Conservation (phyloP, 1,140 invertebrate genomes). For the Saccostrea glomerata region DNA sequence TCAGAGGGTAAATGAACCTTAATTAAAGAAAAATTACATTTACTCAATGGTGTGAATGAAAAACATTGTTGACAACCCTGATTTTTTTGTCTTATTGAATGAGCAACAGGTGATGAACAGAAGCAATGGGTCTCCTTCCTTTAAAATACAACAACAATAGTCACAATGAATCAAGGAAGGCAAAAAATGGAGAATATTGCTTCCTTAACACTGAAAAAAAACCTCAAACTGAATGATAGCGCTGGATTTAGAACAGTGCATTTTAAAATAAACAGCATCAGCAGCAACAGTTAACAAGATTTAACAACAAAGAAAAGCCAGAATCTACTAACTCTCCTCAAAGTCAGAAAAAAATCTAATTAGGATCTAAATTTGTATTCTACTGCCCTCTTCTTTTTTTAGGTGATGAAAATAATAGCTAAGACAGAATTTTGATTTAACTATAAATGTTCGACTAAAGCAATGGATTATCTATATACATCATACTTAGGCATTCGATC, state of each 20-base stretch:
- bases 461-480: slow-evolving; percentile 5
- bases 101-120: slow-evolving; percentile 1
- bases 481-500: background rate
- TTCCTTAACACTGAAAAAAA: background rate
- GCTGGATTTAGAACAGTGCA: background rate
- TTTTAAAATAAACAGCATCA: background rate
- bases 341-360: background rate
- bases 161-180: background rate
- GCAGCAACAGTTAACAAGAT: background rate
- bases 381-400: slow-evolving; percentile 1
- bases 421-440: background rate
- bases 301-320: background rate
- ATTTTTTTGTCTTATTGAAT: background rate
- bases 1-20: no score
- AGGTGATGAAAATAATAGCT: background rate
- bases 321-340: background rate
- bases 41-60: background rate
- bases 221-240: background rate
- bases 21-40: background rate
- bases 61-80: background rate
- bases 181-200: background rate
- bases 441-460: background rate
- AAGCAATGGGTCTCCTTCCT: background rate
- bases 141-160: background rate
- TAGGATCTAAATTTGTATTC: background rate